Percentiles rank a stretch among this genome's conserved stretches.
Conservation (phyloP, 2,797 vertebrate species). For the Mionectes olivaceus region DNA sequence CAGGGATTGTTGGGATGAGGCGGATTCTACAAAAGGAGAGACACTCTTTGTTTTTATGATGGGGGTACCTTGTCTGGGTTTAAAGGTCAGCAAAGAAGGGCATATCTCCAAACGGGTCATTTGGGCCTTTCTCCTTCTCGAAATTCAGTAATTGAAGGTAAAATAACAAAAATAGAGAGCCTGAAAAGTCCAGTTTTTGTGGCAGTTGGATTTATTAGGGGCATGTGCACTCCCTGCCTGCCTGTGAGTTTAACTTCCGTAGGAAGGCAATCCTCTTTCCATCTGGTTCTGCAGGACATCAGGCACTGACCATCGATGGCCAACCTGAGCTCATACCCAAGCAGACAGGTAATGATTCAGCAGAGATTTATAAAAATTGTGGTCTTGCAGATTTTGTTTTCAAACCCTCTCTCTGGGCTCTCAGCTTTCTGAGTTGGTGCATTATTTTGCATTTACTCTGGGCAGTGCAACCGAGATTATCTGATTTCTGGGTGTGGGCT, state of each 20-base stretch:
- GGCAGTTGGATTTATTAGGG: not conserved
- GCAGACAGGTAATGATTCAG: not conserved
- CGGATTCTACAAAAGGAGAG: not conserved
- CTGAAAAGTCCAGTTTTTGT: not conserved
- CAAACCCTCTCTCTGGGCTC: not conserved
- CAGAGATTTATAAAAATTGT: not conserved
- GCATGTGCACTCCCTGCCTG: fast-evolving
- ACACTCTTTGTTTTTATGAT: not conserved
- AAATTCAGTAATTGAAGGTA: not conserved
- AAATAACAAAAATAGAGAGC: not conserved
- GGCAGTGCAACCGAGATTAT: not conserved
- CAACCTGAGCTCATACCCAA: not conserved
- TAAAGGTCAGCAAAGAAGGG: constrained; percentile 39
- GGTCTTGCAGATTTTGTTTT: not conserved
- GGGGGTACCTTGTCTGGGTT: not conserved
- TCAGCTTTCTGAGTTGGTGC: not conserved
- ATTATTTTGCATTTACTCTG: not conserved
- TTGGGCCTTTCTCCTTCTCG: not conserved
- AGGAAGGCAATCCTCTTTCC: not conserved
- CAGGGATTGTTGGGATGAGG: not conserved
- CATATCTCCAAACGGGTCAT: not conserved
- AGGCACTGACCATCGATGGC: not conserved
- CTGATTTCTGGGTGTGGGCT: not conserved
- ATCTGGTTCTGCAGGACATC: not conserved
- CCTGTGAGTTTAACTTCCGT: not conserved